Conservation (phyloP, 1,140 invertebrate genomes). For the Diorhabda sublineata region DNA sequence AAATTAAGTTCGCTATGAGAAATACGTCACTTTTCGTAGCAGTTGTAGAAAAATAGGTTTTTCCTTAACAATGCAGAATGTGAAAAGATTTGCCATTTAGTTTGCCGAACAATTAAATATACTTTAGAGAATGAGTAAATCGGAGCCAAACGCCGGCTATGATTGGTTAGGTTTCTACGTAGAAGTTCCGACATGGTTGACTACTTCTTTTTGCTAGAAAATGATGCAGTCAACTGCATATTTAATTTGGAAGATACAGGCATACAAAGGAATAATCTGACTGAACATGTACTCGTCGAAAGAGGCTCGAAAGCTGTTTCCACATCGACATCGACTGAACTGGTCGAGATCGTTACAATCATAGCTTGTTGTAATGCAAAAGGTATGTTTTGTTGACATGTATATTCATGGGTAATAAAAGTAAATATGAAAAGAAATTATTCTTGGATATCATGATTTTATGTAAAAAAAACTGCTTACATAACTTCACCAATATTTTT, state of each 20-base stretch:
- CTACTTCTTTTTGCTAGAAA: neutral
- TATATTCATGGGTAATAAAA: neutral
- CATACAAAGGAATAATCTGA: neutral
- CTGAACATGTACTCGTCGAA: neutral
- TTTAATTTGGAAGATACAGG: neutral
- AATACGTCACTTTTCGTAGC: too few species aligned
- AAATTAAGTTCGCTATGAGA: too few species aligned
- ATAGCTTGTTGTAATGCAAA: slow-evolving; percentile 3
- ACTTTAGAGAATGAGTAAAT: neutral
- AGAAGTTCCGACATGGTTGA: neutral
- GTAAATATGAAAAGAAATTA: neutral
- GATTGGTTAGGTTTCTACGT: neutral
- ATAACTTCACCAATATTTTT: neutral
- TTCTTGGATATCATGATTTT: neutral
- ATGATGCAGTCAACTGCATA: neutral
- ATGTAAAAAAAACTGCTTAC: neutral
- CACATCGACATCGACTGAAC: neutral
- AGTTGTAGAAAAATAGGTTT: slow-evolving; percentile 3
- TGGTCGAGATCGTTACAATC: neutral
- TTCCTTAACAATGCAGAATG: neutral
- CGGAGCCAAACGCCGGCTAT: neutral
- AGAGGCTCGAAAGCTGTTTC: neutral
- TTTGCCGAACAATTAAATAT: slow-evolving; percentile 4
- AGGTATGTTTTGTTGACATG: neutral
- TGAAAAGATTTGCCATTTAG: neutral